phyloP scores from a whole-genome alignment of 1,140 invertebrate genomes.

The Zaprionus tsacasi region DNA sequence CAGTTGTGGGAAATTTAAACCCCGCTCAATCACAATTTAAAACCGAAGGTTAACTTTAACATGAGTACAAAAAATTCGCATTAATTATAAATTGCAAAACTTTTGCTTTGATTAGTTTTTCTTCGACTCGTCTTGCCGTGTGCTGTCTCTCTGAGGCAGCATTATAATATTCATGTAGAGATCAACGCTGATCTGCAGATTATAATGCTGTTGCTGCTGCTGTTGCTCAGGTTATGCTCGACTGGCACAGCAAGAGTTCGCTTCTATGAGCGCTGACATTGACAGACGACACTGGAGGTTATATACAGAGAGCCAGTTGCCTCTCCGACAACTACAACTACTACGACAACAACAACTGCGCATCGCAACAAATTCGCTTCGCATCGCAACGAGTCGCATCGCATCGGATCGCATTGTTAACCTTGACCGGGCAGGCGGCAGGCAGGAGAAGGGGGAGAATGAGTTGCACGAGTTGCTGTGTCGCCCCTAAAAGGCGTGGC shows the following conservation, averaged over 20 bases:
- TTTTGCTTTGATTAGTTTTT: slow-evolving; percentile 4
- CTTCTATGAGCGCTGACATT: slow-evolving; percentile 51
- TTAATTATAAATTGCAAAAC: neutral
- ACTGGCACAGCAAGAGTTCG: slow-evolving; percentile 18
- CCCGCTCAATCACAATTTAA: neutral
- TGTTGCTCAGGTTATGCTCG: slow-evolving; percentile 36
- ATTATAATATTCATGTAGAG: neutral
- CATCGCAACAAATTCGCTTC: slow-evolving; percentile 17
- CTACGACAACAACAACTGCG: neutral
- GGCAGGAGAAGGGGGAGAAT: slow-evolving; percentile 34
- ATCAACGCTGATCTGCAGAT: slow-evolving; percentile 28
- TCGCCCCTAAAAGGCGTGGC: slow-evolving; percentile 47
- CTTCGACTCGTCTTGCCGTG: neutral
- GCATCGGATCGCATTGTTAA: slow-evolving; percentile 73
- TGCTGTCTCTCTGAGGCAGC: neutral
- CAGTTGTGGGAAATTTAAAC: neutral
- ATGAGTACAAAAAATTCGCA: neutral
- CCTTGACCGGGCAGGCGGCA: slow-evolving; percentile 65
- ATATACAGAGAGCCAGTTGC: slow-evolving; percentile 19
- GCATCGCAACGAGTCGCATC: slow-evolving; percentile 15
- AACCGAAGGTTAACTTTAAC: slow-evolving; percentile 6
- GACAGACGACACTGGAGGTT: slow-evolving; percentile 58
- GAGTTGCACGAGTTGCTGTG: slow-evolving; percentile 18
- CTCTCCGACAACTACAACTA: neutral
- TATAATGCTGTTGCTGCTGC: slow-evolving; percentile 31